Base-by-base conservation (phyloP, 2,113 vertebrate species). In the Promerops cafer region DNA sequence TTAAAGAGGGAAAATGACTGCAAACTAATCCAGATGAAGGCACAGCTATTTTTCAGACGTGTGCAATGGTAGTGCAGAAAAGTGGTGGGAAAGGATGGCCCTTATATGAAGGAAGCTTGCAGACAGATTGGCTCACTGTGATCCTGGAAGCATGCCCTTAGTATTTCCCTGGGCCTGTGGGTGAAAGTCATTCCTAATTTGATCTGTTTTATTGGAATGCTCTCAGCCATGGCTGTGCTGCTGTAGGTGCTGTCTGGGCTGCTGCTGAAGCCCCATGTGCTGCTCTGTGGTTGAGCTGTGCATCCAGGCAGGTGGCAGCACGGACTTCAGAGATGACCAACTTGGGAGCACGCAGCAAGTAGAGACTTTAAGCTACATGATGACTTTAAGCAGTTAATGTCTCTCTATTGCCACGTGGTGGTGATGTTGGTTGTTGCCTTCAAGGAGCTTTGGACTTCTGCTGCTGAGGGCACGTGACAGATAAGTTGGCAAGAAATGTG, bases 351-450 rank as follows among this genome's bases (percentile, higher is more conserved):
- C 5, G 0, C 22, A n/a, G 27, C 0, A 0, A 37, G 3, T 6
- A 13, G 9, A 28, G 26, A 13, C 7, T 18, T 53, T 2, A 54
- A 75, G 39, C 35, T 49, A 2, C 0, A 0, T 13, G 11, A 50
- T 44, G 61, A 23, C 33, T 83, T 65, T 1, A 53, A 74, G 42
- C 28, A 50, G 42, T 50, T 74, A 3, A 49, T 69, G 85, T 89
- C 83, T 71, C 30, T 79, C 61, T 20, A 2, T n/a, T 89, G 64
- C 89, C 72, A 78, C 19, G 5, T 66, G 91, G 81, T 91, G 80
- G 77, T 91, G 93, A 59, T 65, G 64, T 83, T 94, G 42, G 35
- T 89, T 89, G 52, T 87, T 89, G 69, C 56, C 84, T 60, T 93
- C 63, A 24, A 63, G 33, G 70, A 92, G 82, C 21, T 87, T 78